phyloP scores from a whole-genome alignment of 2,888 invertebrate genomes.

The Luperina nickerlii region DNA sequence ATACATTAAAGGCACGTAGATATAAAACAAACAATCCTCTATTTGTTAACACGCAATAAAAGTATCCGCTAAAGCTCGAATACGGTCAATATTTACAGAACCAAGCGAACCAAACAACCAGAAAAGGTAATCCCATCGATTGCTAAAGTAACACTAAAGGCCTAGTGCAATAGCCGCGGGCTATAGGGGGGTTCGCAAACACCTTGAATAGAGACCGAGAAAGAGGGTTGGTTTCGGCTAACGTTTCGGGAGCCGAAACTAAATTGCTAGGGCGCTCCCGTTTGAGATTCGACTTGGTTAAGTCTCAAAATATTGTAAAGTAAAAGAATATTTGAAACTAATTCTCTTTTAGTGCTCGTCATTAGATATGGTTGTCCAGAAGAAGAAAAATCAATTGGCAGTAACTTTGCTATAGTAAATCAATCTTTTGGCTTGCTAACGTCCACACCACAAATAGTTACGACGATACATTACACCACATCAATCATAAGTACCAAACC shows the following conservation, averaged over 20 bases:
- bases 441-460: not conserved
- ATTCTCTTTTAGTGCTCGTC: not conserved
- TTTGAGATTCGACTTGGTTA: not conserved
- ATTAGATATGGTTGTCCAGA: not conserved
- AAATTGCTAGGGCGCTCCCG: slow-evolving; percentile 10
- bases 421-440: not conserved
- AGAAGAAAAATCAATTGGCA: not conserved
- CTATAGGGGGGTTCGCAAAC: slow-evolving; percentile 62
- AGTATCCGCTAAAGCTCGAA: slow-evolving; percentile 77
- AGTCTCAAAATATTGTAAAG: not conserved
- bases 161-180: slow-evolving; percentile 82
- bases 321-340: not conserved
- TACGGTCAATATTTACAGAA: slow-evolving; percentile 84
- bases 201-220: slow-evolving; percentile 51
- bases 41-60: slow-evolving; percentile 86
- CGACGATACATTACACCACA: not conserved
- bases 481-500: not conserved
- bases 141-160: slow-evolving; percentile 82
- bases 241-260: slow-evolving; percentile 32
- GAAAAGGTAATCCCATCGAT: slow-evolving; percentile 76
- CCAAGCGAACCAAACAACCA: slow-evolving; percentile 73
- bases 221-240: slow-evolving; percentile 51
- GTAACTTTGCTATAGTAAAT: not conserved
- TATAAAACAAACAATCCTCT: slow-evolving; percentile 71
- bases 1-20: slow-evolving; percentile 68